Evolutionary conservation across 2,113 vertebrate species (phyloP), one percentile per base, ranked within the genome.

Genomic region (Varanus salvator): DNA sequence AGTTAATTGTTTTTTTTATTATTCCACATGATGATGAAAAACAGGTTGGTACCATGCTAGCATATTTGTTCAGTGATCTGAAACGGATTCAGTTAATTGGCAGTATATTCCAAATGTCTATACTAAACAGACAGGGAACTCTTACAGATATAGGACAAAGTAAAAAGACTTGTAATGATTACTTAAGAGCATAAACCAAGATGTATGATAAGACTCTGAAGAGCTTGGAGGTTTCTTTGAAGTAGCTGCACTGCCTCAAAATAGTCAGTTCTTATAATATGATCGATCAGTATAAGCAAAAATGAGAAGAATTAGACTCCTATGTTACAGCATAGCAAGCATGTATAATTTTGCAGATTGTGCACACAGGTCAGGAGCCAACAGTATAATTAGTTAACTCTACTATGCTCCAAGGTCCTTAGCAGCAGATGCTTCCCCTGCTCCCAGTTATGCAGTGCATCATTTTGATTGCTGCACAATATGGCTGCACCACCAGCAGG

Each of bases 81-180:
- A 83, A 34, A 31, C 34, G 15, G 48, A 57, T 21, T 84, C 34
- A 50, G 1, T 84, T 57, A 34, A 72, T 50, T 17, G 2, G 21
- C n/a, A 48, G 19, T 77, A 3, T 85, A 31, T 75, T 89, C 75
- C 69, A 91, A 91, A 86, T 15, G 1, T 4, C 60, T 21, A 78
- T 83, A 38, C n/a, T 60, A 34, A 89, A 29, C 80, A 15, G 81
- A 15, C 0, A 68, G 34, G 38, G 15, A 3, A 89, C 52, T 54
- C 72, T 44, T 31, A 80, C 54, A 60, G 0, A 88, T n/a, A 78
- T 81, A 88, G 27, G 0, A 0, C 69, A 0, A 52, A 15, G 31
- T 88, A 9, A 0, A 29, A 71, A 71, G 81, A 44, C 80, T 52
- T 87, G 23, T 31, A 48, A 52, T 85, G 71, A 7, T 75, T 5